Base-by-base conservation (phyloP, 1,140 invertebrate genomes). In the Psilanteris sp. region DNA sequence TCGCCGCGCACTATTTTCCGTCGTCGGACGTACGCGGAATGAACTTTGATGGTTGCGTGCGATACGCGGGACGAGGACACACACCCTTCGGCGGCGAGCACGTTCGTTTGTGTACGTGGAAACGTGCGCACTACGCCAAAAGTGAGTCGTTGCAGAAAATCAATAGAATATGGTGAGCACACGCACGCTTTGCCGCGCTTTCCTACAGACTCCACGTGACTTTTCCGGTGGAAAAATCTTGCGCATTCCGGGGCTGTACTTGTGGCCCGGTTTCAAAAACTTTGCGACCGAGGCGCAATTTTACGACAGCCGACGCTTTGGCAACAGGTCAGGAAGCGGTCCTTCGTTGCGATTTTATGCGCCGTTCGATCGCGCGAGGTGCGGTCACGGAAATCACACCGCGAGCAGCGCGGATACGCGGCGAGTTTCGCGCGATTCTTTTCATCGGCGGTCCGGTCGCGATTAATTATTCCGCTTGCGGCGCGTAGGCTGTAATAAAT, bases 121-220 rank as follows among this genome's bases (percentile, higher is more conserved):
- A 79, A 77, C 76, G 77, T 76, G 78, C 81, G 76, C 80, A 79
- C 68, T 80, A 82, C 71, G 71, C 73, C 62, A 74, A 83, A 80
- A 79, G 77, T 57, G 71, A 71, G 61, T 54, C 71, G 62, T 54
- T 64, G 61, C 44, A 68, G 66, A 83, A 84, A 85, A 85, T 85
- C 83, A 85, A 85, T 85, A 85, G 66, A 73, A 59, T 24, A 72
- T 77, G 61, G 34, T 68, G 43, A 43, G 72, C 77, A 73, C 44
- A 77, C 66, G 75, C 64, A 67, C 52, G 64, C 50, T 66, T 77
- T 52, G 26, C 44, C 57, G 52, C 70, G 79, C 55, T 78, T 77
- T 68, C 41, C 52, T 46, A 44, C 59, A 11, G 34, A 43, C 55
- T 73, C 46, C 59, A 62, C 78, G 64, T 73, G 64, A 71, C 62